Evolutionary conservation across 2,797 vertebrate species (phyloP).

Genomic region (Bovichtus diacanthus): DNA sequence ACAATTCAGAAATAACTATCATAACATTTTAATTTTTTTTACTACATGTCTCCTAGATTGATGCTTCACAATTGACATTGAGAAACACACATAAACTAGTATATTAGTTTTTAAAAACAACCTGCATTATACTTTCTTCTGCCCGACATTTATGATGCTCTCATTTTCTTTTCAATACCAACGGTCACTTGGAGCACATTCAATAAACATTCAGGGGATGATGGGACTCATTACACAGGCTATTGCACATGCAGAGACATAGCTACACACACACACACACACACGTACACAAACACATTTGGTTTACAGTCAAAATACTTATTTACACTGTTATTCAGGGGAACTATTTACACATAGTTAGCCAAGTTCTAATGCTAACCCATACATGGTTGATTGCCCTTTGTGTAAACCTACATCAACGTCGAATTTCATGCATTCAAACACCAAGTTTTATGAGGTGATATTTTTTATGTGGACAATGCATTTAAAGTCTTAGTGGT

Average conservation of each 20-base stretch:
- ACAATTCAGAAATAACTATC: slow-evolving; percentile 23
- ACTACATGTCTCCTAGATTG: background rate
- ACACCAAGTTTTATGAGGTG: background rate
- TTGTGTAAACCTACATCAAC: background rate
- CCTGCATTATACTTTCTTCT: background rate
- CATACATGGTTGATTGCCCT: background rate
- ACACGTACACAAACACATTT: background rate
- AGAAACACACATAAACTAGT: background rate
- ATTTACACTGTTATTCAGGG: background rate
- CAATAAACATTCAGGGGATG: slow-evolving; percentile 11
- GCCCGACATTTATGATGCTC: background rate
- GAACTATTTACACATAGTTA: background rate
- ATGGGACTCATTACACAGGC: slow-evolving; percentile 35
- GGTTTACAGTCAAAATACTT: slow-evolving; percentile 1
- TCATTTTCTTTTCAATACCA: slow-evolving; percentile 18
- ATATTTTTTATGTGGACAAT: background rate
- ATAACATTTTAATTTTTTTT: slow-evolving; percentile 1
- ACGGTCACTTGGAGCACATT: slow-evolving; percentile 18
- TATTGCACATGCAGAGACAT: slow-evolving; percentile 4
- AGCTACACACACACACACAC: background rate
- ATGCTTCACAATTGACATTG: background rate
- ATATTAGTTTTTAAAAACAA: background rate
- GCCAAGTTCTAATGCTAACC: background rate
- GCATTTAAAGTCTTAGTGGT: background rate
- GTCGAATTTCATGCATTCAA: background rate